These are phyloP conservation scores for Bambusicola thoracicus DNA, from an alignment of 2,113 vertebrate genomes.

Conservation along the genomic window DNA sequence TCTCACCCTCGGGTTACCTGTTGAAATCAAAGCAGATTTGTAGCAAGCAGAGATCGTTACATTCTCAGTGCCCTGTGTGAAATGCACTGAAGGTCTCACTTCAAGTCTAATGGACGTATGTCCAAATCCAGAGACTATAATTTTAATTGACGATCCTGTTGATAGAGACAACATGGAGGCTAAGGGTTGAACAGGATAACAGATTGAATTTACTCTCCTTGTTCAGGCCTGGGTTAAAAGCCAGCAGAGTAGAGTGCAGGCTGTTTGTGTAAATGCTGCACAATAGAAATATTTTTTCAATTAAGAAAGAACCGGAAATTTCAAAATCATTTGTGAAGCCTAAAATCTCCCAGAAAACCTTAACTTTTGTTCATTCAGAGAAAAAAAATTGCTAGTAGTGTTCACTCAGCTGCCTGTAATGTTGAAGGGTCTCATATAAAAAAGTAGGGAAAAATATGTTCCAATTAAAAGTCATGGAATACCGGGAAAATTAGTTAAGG, in stretches of 20 bases:
- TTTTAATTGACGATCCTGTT: conserved; percentile 31
- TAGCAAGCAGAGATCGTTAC: background rate
- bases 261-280: conserved; percentile 19
- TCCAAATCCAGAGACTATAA: conserved; percentile 39
- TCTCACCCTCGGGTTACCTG: background rate
- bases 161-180: background rate
- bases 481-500: conserved; percentile 6
- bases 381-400: background rate
- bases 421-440: conserved; percentile 23
- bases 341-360: background rate
- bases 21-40: conserved; percentile 27
- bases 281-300: background rate
- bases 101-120: conserved; percentile 10
- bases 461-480: conserved; percentile 35
- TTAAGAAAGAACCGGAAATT: conserved; percentile 39
- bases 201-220: background rate
- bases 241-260: background rate
- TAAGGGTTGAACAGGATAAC: conserved; percentile 7
- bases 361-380: background rate
- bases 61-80: background rate
- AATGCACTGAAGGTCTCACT: conserved; percentile 31
- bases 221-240: background rate
- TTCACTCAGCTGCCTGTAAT: background rate
- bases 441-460: background rate
- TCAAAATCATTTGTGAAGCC: conserved; percentile 34